phyloP scores from a whole-genome alignment of 2,888 invertebrate species.

The Cepaea hortensis region DNA sequence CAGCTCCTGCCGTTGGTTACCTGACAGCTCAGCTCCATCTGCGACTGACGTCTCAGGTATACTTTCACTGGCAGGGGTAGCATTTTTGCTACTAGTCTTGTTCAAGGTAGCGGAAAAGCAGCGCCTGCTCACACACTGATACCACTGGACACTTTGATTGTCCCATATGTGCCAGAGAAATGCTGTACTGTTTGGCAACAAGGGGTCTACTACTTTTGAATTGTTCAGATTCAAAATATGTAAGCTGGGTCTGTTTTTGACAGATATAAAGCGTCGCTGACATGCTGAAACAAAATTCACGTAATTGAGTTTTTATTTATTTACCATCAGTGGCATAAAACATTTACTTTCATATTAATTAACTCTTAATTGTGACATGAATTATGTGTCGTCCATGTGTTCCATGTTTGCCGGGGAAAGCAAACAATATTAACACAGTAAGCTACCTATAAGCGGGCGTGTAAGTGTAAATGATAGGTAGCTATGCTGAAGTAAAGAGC shows the following conservation, averaged over 20 bases:
- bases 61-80: background rate
- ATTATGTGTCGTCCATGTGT: too few relatives aligned
- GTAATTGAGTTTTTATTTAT: background rate
- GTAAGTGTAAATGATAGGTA: too few relatives aligned
- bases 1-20: background rate
- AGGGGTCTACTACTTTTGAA: background rate
- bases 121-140: background rate
- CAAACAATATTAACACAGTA: too few relatives aligned
- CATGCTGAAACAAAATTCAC: conserved; percentile 17
- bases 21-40: background rate
- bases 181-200: background rate
- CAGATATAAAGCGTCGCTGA: conserved; percentile 13
- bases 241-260: background rate
- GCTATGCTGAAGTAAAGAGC: too few relatives aligned
- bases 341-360: background rate
- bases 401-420: too few relatives aligned
- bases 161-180: background rate
- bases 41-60: background rate
- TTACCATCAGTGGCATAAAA: background rate
- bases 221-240: conserved; percentile 3
- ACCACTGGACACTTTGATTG: background rate
- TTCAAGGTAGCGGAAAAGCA: background rate
- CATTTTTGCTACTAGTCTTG: background rate
- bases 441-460: too few relatives aligned
- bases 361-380: too few relatives aligned